phyloP scores from a whole-genome alignment of 2,888 invertebrate genomes.

The Parnassius orleans region DNA sequence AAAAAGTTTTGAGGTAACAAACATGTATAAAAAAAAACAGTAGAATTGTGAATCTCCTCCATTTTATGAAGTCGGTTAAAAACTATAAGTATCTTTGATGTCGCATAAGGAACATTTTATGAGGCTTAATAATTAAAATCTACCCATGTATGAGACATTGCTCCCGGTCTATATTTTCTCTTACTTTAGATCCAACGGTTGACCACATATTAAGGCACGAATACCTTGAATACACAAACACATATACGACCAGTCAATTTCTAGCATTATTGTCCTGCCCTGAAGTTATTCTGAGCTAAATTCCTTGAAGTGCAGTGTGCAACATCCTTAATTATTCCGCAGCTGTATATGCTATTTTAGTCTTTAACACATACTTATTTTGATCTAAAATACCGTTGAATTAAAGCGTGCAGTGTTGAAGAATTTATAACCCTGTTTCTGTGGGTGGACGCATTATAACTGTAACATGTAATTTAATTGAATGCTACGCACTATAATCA shows the following conservation, averaged over 20 bases:
- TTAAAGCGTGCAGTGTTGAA: neutral
- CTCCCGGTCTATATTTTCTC: slow-evolving; percentile 1
- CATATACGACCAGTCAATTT: slow-evolving; percentile 12
- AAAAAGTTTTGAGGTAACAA: too few relatives aligned
- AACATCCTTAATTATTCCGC: slow-evolving; percentile 24
- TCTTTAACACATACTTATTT: slow-evolving; percentile 16
- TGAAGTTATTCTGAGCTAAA: slow-evolving; percentile 22
- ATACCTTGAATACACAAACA: slow-evolving; percentile 1
- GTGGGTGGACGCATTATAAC: slow-evolving; percentile 28
- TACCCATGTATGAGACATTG: neutral
- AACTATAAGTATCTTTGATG: too few relatives aligned
- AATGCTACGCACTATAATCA: slow-evolving; percentile 22
- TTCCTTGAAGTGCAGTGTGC: slow-evolving; percentile 22
- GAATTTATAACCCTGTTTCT: slow-evolving; percentile 25
- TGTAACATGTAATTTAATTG: slow-evolving; percentile 27
- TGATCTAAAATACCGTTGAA: slow-evolving; percentile 15
- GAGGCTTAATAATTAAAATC: too few relatives aligned
- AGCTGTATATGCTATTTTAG: slow-evolving; percentile 8
- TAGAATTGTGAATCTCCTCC: too few relatives aligned
- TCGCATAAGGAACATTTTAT: too few relatives aligned
- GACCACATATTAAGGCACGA: neutral
- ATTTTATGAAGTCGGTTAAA: too few relatives aligned
- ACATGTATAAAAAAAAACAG: too few relatives aligned
- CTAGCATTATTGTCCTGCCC: slow-evolving; percentile 8
- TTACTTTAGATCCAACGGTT: slow-evolving; percentile 2